Base-by-base conservation (phyloP, 2,888 invertebrate genomes). In the Acanthopleura granulata region DNA sequence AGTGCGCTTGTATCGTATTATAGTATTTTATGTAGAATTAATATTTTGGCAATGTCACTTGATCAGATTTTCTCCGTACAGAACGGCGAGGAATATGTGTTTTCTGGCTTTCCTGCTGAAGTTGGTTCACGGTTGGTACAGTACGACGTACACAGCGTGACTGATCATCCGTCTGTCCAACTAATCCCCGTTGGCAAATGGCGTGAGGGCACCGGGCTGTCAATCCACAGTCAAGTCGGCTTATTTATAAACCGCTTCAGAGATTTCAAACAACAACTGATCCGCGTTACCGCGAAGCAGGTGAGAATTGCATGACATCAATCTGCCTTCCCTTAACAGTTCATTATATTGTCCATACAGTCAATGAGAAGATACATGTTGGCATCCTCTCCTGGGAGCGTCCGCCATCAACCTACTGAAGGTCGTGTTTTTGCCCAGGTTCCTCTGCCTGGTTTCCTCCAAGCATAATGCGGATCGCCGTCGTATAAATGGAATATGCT, bases 201-300 rank as follows among this genome's bases (percentile, higher is more conserved):
- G 66, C 25, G 16, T 25, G 16, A 15, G 15, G 16, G 25, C 25
- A 27, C 18, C 18, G 29, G 66, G 1, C 66, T 66, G 4, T 16
- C 16, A 16, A 27, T 66, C 22, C 29, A 22, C 16, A 27, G 66
- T 14, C 15, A 66, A 18, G 16, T 16, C 15, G 66, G 66, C 15
- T 27, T 66, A 27, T 66, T 66, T 27, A 14, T 66, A 3, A 66
- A 66, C 14, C 6, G 25, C 6, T 66, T 66, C 14, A 22, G 25
- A 27, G 66, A 27, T 27, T 66, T 66, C 66, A 22, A 25, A 27
- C 15, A 27, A 3, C 22, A 27, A 6, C 18, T 27, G 22, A 27
- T 66, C 66, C 18, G 29, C 18, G 66, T 66, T 6, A 66, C 66
- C 25, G 66, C 66, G 6, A 66, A 66, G 25, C 22, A 66, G 66